Evolutionary conservation across 2,888 invertebrate genomes (phyloP).

Genomic region (Rhagonycha lutea): DNA sequence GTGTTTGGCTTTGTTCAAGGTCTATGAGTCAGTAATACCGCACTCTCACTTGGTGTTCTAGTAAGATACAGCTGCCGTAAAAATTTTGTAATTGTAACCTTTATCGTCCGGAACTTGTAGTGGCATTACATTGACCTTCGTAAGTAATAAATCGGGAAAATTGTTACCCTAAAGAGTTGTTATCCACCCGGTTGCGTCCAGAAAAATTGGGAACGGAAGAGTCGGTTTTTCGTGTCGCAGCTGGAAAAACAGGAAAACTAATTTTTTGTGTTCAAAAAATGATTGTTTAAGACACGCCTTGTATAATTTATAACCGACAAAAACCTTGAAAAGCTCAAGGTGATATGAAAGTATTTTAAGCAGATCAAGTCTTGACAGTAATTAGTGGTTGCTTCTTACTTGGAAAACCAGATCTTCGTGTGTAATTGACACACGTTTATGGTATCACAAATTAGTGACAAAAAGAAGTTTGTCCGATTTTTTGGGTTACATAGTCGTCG

Average conservation of each 20-base stretch:
- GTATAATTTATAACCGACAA: conserved; percentile 9
- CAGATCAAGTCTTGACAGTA: conserved; percentile 8
- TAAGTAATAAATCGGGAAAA: conserved; percentile 12
- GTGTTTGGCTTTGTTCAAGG: conserved; percentile 51
- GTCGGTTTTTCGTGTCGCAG: not conserved
- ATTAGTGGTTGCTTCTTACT: conserved; percentile 20
- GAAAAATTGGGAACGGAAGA: not conserved
- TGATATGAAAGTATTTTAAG: conserved; percentile 19
- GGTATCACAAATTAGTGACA: conserved; percentile 6
- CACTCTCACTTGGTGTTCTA: conserved; percentile 30
- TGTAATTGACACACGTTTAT: conserved; percentile 16
- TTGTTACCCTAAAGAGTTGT: not conserved
- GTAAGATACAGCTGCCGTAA: conserved; percentile 34
- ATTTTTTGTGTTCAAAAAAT: not conserved
- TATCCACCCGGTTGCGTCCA: not conserved
- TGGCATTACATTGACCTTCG: conserved; percentile 21
- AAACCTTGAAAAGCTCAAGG: conserved; percentile 19
- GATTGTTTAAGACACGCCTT: not conserved
- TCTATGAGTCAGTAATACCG: conserved; percentile 41
- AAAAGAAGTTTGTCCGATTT: conserved; percentile 6
- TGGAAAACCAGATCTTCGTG: conserved; percentile 14
- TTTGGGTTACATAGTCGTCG: conserved; percentile 4
- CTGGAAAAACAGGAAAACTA: not conserved
- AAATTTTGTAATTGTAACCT: conserved; percentile 31
- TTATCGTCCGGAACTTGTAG: conserved; percentile 27